A percentile compares a stretch with the other conserved stretches of the same genome.
These are phyloP conservation scores for Leptopilina drosophilae DNA, from an alignment of 2,888 invertebrate species.

Conservation along the genomic window DNA sequence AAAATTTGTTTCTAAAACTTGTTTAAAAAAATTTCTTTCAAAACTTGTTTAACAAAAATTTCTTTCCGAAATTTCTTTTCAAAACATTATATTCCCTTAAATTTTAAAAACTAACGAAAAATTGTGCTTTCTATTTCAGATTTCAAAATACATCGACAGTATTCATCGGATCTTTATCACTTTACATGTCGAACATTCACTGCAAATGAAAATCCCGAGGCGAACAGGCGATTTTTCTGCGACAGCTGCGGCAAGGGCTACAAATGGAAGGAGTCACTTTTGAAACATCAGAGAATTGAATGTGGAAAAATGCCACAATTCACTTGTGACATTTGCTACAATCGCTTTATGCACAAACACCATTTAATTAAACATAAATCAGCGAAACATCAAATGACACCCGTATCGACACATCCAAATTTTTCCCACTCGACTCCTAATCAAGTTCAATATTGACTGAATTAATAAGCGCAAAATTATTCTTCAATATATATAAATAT, in stretches of 20 bases:
- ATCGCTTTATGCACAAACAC: conserved; percentile 78
- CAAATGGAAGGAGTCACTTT: conserved; percentile 70
- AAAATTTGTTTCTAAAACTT: too few species aligned
- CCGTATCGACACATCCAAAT: background rate
- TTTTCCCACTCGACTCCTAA: background rate
- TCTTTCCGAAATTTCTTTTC: background rate
- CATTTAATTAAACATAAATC: conserved; percentile 72
- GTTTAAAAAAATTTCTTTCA: background rate
- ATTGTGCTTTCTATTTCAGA: conserved; percentile 6
- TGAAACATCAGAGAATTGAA: conserved; percentile 70
- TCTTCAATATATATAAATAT: too few species aligned
- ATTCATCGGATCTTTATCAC: background rate
- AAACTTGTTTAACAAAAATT: too few species aligned
- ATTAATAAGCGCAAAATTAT: too few species aligned
- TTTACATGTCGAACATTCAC: background rate
- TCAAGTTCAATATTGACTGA: conserved; percentile 10
- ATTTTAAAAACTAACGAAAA: too few species aligned
- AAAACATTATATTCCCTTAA: too few species aligned
- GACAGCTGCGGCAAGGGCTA: conserved; percentile 70
- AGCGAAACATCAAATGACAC: conserved; percentile 60
- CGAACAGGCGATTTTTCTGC: conserved; percentile 62
- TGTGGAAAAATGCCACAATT: conserved; percentile 72
- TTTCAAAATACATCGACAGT: conserved; percentile 16
- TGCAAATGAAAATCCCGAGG: background rate
- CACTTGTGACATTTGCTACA: conserved; percentile 71